Base-by-base conservation (phyloP, 2,797 vertebrate genomes). In the Sylvia borin region DNA sequence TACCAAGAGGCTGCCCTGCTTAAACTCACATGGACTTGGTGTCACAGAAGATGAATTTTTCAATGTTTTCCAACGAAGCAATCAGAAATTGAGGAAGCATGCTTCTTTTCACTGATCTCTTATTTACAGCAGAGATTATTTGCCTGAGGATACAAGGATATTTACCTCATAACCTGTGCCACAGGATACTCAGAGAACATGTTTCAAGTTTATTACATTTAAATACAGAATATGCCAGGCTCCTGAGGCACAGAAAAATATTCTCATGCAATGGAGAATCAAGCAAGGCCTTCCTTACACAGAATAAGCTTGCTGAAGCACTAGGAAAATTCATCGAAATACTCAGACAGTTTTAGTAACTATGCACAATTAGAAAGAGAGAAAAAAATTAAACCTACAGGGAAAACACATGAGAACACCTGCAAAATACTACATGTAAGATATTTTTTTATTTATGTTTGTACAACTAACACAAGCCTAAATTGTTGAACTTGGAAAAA, bases 321-420 rank as follows among this genome's bases (percentile, higher is more conserved):
- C 2, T 11, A 88, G 4, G 16, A 40, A 40, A 40, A 40, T 14
- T 6, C 40, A 40, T 14, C 14, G 13, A 40, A 85, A 36, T 64
- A 2, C 9, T 72, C 17, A 50, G 32, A 20, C 1, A 26, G 7
- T 34, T 81, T 66, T 26, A 77, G n/a, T 17, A 74, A 50, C 18
- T 8, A 27, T 20, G 9, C 12, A 40, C 5, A 73, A 38, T 13
- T 45, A 38, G 13, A 64, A 11, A 71, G 24, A 64, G 9, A 64
- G 11, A n/a, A 1, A 73, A 66, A 75, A 85, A 67, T n/a, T 7
- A 75, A 78, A 14, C 6, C 16, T 13, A 36, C 8, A 50, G 15
- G 19, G 5, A 57, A 13, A 91, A 40, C 5, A 16, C 7, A 8
- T 0, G 0, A 77, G 8, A 72, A 72, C 3, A 68, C 15, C 22